Percentiles rank a stretch among this genome's conserved stretches.
These are phyloP conservation scores for cattle (Bos taurus) DNA, from an alignment of 2,113 vertebrate species.

Conservation along the genomic window DNA sequence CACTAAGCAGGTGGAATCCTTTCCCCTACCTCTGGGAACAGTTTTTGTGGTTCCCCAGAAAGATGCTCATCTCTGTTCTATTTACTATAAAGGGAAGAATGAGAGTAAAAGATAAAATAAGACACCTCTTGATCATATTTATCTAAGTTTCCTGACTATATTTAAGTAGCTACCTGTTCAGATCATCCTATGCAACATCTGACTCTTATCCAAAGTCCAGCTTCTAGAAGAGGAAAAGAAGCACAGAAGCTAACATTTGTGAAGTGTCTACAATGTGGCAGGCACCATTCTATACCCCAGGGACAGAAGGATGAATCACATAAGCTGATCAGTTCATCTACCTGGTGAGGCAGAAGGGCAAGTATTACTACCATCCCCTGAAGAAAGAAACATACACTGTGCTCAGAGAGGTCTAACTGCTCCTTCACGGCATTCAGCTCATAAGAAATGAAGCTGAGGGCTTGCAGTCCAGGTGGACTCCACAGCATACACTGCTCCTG, in stretches of 20 bases:
- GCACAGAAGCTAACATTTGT: neutral
- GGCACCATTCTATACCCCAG: neutral
- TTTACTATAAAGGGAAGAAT: neutral
- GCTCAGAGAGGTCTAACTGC: slow-evolving; percentile 26
- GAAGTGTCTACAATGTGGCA: neutral
- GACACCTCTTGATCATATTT: neutral
- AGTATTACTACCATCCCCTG: neutral
- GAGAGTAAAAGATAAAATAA: neutral
- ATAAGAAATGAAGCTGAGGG: fast-evolving
- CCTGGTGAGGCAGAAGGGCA: neutral
- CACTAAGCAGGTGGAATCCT: neutral
- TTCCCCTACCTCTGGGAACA: neutral
- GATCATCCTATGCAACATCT: neutral
- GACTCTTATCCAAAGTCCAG: neutral
- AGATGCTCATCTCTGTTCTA: neutral
- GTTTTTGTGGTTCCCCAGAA: neutral
- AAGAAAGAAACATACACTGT: neutral
- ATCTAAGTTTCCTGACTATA: neutral
- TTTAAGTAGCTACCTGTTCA: neutral
- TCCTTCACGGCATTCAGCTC: neutral
- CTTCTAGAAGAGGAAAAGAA: neutral
- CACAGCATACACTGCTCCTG: neutral
- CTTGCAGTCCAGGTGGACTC: neutral
- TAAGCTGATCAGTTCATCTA: neutral
- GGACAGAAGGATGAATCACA: neutral